Evolutionary conservation across 2,888 invertebrate species (phyloP).

Genomic region (Amphipoea lucens): DNA sequence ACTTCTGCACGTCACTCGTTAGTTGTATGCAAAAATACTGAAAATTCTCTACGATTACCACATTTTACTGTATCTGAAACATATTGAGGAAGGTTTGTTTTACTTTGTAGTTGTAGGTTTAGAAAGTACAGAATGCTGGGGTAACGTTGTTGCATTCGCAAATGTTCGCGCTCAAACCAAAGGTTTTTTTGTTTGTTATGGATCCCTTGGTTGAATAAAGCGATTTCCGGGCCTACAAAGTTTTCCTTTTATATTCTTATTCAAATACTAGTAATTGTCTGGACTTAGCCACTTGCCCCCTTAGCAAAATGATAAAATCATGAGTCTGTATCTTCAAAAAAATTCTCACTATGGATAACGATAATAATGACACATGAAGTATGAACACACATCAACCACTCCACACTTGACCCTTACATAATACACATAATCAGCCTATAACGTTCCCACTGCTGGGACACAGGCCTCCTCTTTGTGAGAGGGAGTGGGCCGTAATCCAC

Average conservation of each 20-base stretch:
- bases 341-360: not conserved
- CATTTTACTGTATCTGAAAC: slow-evolving; percentile 30
- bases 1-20: slow-evolving; percentile 66
- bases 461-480: too few relatives aligned
- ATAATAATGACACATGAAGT: not conserved
- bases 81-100: slow-evolving; percentile 23
- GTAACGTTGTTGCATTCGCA: not conserved
- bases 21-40: slow-evolving; percentile 68
- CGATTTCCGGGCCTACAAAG: too few relatives aligned
- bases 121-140: not conserved
- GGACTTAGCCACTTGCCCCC: not conserved
- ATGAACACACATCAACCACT: too few relatives aligned
- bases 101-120: not conserved
- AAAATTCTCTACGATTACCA: slow-evolving; percentile 40
- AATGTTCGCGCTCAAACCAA: not conserved
- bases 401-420: not conserved
- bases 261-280: not conserved
- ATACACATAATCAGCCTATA: too few relatives aligned
- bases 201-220: not conserved
- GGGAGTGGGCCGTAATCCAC: too few relatives aligned
- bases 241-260: not conserved
- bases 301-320: not conserved
- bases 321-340: not conserved
- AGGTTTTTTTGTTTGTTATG: not conserved
- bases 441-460: too few relatives aligned